phyloP scores from a whole-genome alignment of 2,113 vertebrate species.

The Cnemophilus loriae region DNA sequence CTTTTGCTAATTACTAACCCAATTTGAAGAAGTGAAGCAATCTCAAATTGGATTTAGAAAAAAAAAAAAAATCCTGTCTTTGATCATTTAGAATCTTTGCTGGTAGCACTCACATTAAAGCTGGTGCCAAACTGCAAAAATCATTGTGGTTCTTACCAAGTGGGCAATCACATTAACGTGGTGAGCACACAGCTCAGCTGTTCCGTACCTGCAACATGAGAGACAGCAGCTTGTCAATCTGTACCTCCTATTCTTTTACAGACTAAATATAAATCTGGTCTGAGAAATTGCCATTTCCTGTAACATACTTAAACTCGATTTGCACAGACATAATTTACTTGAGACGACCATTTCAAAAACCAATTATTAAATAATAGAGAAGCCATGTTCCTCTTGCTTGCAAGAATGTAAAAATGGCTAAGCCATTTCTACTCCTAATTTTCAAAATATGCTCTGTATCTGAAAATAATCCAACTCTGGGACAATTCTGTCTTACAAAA shows the following conservation, averaged over 20 bases:
- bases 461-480: neutral
- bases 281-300: neutral
- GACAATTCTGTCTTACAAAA: neutral
- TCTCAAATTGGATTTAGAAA: neutral
- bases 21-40: neutral
- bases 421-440: neutral
- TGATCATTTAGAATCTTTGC: neutral
- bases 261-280: neutral
- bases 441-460: neutral
- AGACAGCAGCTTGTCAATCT: neutral
- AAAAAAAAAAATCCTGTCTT: neutral
- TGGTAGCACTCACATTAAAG: neutral
- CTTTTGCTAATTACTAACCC: neutral
- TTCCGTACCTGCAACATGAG: constrained; percentile 79
- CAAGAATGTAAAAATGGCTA: neutral
- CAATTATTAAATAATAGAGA: neutral
- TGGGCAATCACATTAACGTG: constrained; percentile 81
- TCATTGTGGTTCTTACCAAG: constrained; percentile 76
- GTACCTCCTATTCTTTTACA: neutral
- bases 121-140: neutral
- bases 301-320: neutral
- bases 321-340: neutral
- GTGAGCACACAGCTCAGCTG: constrained; percentile 89
- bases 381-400: neutral
- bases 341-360: neutral